Conservation (phyloP, 1,140 invertebrate species). For the Drosophila athabasca region DNA sequence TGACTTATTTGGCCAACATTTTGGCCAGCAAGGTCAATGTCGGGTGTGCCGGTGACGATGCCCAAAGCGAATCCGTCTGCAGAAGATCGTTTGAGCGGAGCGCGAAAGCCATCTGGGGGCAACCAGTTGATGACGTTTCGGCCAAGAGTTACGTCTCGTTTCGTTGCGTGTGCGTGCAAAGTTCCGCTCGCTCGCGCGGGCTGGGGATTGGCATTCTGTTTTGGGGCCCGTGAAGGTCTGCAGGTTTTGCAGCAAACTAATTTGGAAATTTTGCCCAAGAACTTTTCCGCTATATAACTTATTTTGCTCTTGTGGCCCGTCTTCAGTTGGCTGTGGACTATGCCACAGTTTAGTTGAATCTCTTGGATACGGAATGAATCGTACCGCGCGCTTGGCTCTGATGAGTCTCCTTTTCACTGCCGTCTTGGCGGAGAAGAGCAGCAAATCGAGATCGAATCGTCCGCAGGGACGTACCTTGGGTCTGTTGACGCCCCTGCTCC, state of each 20-base stretch:
- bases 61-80: conserved; percentile 30
- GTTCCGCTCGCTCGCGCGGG: conserved; percentile 39
- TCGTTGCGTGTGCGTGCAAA: conserved; percentile 16
- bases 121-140: conserved; percentile 58
- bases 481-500: conserved; percentile 58
- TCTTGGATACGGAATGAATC: conserved; percentile 42
- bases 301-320: conserved; percentile 22
- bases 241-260: conserved; percentile 40
- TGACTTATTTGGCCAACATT: conserved; percentile 58
- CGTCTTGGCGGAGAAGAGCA: conserved; percentile 27
- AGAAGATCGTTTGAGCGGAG: conserved; percentile 12
- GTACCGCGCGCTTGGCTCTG: conserved; percentile 37
- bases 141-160: not conserved
- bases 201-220: conserved; percentile 14
- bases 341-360: conserved; percentile 3
- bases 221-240: conserved; percentile 58
- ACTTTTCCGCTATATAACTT: conserved; percentile 63
- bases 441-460: conserved; percentile 16
- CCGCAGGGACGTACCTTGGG: conserved; percentile 68
- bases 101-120: conserved; percentile 21
- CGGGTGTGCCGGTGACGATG: conserved; percentile 32
- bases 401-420: conserved; percentile 37
- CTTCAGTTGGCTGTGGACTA: conserved; percentile 45
- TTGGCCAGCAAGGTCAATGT: conserved; percentile 73
- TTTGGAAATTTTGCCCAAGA: conserved; percentile 65